These are phyloP conservation scores for Entelurus aequoreus DNA, from an alignment of 2,113 vertebrate species.

Conservation along the genomic window DNA sequence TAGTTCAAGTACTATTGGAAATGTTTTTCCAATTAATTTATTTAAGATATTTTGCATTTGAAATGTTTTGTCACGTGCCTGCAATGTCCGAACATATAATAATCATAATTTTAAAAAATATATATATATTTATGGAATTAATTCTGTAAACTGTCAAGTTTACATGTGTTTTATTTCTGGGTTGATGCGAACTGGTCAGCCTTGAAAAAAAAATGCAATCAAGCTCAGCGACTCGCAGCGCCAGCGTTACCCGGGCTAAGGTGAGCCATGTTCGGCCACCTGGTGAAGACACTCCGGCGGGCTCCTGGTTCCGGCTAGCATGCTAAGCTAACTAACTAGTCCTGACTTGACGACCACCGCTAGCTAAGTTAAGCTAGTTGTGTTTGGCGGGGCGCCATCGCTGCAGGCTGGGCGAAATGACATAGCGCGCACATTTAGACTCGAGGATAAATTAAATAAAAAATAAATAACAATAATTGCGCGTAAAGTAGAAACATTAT, in stretches of 20 bases:
- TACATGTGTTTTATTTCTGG: not conserved
- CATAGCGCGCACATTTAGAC: no score
- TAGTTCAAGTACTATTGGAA: no score
- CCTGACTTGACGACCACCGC: not conserved
- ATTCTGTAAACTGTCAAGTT: no score
- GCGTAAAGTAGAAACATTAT: not conserved
- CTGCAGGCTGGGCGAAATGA: no score
- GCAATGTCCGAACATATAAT: no score
- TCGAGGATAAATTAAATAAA: not conserved
- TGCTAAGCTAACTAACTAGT: conserved; percentile 23
- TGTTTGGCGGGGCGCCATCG: not conserved
- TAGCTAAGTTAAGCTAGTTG: not conserved
- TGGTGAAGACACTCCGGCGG: not conserved
- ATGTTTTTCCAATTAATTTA: no score
- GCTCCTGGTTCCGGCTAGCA: not conserved
- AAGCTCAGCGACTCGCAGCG: no score
- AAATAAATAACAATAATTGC: no score
- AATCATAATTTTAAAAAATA: no score
- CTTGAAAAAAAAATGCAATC: not conserved
- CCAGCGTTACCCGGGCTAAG: not conserved
- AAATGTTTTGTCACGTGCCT: no score
- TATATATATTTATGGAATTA: no score
- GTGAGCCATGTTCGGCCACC: not conserved
- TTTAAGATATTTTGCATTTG: no score
- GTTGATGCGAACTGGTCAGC: not conserved